Conservation (phyloP, 2,797 vertebrate genomes). For the Leontopithecus rosalia region DNA sequence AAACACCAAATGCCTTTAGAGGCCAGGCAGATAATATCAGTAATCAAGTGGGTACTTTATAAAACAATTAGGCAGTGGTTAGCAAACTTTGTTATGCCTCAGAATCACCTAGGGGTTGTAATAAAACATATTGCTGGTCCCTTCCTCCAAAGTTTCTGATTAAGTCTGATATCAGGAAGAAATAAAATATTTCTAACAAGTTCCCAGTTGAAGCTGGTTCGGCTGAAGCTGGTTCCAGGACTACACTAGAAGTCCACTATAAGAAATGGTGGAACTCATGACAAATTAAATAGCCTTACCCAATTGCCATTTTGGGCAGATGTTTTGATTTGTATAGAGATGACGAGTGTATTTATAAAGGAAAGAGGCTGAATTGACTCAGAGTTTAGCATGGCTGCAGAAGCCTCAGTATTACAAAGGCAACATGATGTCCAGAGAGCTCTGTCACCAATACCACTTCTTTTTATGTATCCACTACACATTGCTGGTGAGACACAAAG, state of each 20-base stretch:
- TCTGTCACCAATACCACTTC: not conserved
- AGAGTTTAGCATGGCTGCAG: too few species aligned
- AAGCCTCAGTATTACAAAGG: not conserved
- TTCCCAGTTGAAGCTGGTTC: not conserved
- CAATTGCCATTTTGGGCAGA: not conserved
- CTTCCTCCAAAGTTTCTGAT: not conserved
- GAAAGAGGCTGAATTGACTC: too few species aligned
- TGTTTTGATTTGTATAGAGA: not conserved
- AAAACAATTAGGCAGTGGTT: not conserved
- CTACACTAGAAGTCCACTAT: not conserved
- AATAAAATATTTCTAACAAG: not conserved
- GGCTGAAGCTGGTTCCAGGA: not conserved
- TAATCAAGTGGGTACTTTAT: not conserved
- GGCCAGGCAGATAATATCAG: not conserved
- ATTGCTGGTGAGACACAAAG: not conserved
- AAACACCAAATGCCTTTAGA: not conserved
- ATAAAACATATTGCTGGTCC: not conserved
- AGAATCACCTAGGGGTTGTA: not conserved
- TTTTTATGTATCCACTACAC: not conserved
- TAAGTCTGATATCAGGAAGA: not conserved
- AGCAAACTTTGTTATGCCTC: not conserved
- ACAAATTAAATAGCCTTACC: not conserved
- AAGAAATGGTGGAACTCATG: not conserved
- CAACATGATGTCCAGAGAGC: not conserved
- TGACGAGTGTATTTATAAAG: too few species aligned